A percentile compares a stretch with the other conserved stretches of the same genome.
These are phyloP conservation scores for Synchiropus splendidus DNA, from an alignment of 2,113 vertebrate species.

Conservation along the genomic window DNA sequence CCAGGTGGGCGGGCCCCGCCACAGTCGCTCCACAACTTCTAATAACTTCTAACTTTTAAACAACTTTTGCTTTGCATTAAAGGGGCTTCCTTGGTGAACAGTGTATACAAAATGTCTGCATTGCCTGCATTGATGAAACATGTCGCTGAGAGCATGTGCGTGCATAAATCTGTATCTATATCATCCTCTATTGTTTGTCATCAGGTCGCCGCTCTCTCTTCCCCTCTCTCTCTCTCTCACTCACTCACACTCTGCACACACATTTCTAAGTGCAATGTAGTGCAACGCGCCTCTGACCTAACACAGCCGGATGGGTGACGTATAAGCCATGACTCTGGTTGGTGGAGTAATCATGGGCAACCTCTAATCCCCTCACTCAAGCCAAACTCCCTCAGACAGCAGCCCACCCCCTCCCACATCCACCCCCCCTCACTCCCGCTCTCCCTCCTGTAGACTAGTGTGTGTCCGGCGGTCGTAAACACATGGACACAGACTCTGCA, in stretches of 20 bases:
- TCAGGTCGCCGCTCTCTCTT: not conserved
- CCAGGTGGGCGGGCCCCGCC: no score
- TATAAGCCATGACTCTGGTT: slow-evolving; percentile 28
- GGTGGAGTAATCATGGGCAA: slow-evolving; percentile 26
- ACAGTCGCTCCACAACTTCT: no score
- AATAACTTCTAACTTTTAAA: no score
- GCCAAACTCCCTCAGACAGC: slow-evolving; percentile 7
- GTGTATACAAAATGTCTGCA: no score
- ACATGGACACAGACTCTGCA: not conserved
- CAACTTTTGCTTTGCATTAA: no score
- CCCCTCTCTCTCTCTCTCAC: slow-evolving; percentile 3
- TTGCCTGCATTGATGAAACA: no score
- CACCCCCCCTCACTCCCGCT: not conserved
- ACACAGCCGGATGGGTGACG: slow-evolving; percentile 20
- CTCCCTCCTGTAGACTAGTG: not conserved
- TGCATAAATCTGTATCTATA: no score
- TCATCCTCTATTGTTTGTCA: no score
- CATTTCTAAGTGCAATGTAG: slow-evolving; percentile 10
- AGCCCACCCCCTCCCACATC: not conserved
- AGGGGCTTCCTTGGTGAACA: no score
- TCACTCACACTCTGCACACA: no score
- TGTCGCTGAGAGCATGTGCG: no score
- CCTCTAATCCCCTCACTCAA: slow-evolving; percentile 33
- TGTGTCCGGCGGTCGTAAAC: not conserved
- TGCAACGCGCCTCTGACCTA: slow-evolving; percentile 18